Base-by-base conservation (phyloP, 2,113 vertebrate species). In the Sylvilagus bachmani region DNA sequence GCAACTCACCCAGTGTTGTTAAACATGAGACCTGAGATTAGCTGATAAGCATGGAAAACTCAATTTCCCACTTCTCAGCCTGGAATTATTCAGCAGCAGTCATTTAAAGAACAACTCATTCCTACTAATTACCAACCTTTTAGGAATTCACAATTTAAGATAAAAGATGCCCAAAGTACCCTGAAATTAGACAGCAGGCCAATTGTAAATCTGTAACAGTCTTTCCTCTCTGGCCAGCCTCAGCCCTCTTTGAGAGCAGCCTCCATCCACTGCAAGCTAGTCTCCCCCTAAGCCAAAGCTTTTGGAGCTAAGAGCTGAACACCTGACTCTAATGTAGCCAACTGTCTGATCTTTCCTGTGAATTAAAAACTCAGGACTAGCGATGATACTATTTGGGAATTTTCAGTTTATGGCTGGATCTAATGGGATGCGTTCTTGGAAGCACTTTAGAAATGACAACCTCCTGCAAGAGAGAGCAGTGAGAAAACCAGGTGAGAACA, bases 51-150 rank as follows among this genome's bases (percentile, higher is more conserved):
- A 83, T 83, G 58, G 25, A 70, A 92, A 96, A 67, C 4, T 78
- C 16, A 62, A 9, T n/a, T 80, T 83, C 70, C 13, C 21, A 53
- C 33, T 36, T 13, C 31, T 96, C 21, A 61, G 24, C 16, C 6
- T 70, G 36, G 44, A 70, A 89, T 77, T 93, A 86, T 44, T 86
- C 24, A 79, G 79, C 82, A 91, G 78, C 31, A 91, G 36, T 80
- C 58, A 77, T 69, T 67, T 94, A 25, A 93, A 83, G 81, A 53
- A 75, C 95, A 89, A 95, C 29, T 88, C 62, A 62, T 6, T 86
- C 64, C 49, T 90, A 38, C 12, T 93, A 70, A 78, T 87, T 95
- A 66, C n/a, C 44, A 62, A 66, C 6, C 25, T 38, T 78, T 88
- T 51, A 49, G 25, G 67, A 49, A 64, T 38, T 82, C 22, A 82